Evolutionary conservation across 2,888 invertebrate species (phyloP), one percentile per base, ranked within the genome.

Genomic region (Plemyria rubiginata): DNA sequence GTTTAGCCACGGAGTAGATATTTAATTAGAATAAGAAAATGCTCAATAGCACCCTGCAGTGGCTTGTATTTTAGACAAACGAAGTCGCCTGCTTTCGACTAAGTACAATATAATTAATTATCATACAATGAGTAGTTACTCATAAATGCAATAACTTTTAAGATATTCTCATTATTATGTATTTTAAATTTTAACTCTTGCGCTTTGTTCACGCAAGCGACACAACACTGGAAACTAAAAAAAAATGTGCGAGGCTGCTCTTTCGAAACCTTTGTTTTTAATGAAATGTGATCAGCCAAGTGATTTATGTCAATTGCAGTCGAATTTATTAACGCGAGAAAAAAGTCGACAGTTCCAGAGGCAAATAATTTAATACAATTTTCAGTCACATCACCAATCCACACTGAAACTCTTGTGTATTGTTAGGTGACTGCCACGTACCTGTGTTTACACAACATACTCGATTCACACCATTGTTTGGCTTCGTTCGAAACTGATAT

Each of bases 361-460:
- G 11, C 43, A 41, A 59, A 48, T 53, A 16, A 49, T 60, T 60
- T 28, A 53, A 29, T 49, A 43, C 41, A 54, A 52, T 32, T 41
- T 48, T 15, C 51, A 13, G 51, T 50, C 62, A 54, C 40, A 50
- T 57, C 58, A 32, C 32, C 32, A 36, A 45, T 45, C 22, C 13
- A 13, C 32, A 62, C 52, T 54, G 60, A 54, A 60, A 54, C 29
- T n/a, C 45, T 8, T 81, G 78, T 78, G 76, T 72, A 70, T 70
- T 86, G 85, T 86, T 86, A 74, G 71, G 66, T 70, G 64, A 57
- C 54, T 71, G 70, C 68, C 74, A 70, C 72, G 66, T 65, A 60
- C 29, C 40, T 45, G 40, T 89, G 87, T 90, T 89, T 87, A 86
- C 82, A 89, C 84, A 88, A 86, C 83, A 85, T 73, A 69, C 72